Base-by-base conservation (phyloP, 2,888 invertebrate species). In the Caenorhabditis sp. region DNA sequence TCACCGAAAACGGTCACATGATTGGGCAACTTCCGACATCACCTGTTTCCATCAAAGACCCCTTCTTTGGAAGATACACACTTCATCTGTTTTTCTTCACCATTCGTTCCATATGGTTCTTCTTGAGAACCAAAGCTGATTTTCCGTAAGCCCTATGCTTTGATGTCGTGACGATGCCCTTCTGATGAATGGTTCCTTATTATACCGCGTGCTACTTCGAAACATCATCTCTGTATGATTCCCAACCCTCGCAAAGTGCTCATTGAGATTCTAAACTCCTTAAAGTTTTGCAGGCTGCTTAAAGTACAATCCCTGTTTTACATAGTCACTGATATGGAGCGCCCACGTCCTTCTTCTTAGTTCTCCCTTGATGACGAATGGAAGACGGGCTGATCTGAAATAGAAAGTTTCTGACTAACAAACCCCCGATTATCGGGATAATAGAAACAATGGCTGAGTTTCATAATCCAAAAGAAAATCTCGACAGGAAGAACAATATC, bases 221-320 rank as follows among this genome's bases (percentile, higher is more conserved):
- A 66, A 49, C 66, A 66, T 47, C 66, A 19, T 12, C 22, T 26
- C 38, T 14, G 22, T 49, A 10, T 35, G 3, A n/a, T 19, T 66
- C 14, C 12, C 28, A 66, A 49, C 44, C 66, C 66, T 28, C 66
- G 19, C 35, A 61, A 47, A 59, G 38, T 73, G 72, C 72, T 73
- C 72, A 61, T n/a, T 73, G 72, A 73, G 61, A 49, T n/a, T 59
- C 26, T n/a, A n/a, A n/a, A n/a, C n/a, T 51, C 38, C 22, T 47
- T 47, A 38, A 61, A 41, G 35, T 16, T 59, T 4, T 49, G 49
- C 19, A 41, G 51, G 31, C 38, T n/a, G 24, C 44, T 59, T 22
- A 64, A 19, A 74, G 74, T 74, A 56, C 74, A 74, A 31, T 28
- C 26, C 19, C 47, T 47, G 28, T 35, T 22, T 14, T 22, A 7